A percentile compares a stretch with the other conserved stretches of the same genome.
phyloP scores from a whole-genome alignment of 2,888 invertebrate genomes.

The Leucania comma region DNA sequence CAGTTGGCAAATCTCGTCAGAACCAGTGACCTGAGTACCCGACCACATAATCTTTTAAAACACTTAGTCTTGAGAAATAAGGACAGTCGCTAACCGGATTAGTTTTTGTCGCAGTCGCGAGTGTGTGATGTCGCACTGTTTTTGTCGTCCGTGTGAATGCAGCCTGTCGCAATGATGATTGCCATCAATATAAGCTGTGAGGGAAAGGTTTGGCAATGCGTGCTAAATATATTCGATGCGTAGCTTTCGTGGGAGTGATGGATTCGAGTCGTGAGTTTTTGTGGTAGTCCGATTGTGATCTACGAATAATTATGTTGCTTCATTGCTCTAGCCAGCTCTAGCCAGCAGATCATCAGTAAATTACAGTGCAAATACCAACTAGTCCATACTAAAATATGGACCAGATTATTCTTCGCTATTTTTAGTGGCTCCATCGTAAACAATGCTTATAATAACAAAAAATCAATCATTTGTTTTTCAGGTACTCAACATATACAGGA shows the following conservation, averaged over 20 bases:
- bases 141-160: constrained; percentile 66
- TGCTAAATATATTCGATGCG: constrained; percentile 33
- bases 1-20: constrained; percentile 15
- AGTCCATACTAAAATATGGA: no score
- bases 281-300: constrained; percentile 5
- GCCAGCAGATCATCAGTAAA: no score
- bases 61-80: constrained; percentile 57
- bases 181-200: constrained; percentile 33
- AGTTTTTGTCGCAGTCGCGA: constrained; percentile 52
- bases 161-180: constrained; percentile 62
- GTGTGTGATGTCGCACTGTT: constrained; percentile 50
- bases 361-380: no score
- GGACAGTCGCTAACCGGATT: constrained; percentile 54
- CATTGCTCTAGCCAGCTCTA: background rate
- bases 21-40: constrained; percentile 9
- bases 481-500: no score
- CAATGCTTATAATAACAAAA: no score
- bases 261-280: constrained; percentile 22
- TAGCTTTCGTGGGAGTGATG: constrained; percentile 30
- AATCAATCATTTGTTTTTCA: no score
- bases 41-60: constrained; percentile 34
- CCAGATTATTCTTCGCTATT: no score
- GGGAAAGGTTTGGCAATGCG: constrained; percentile 52
- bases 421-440: no score
- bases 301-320: background rate